These are phyloP conservation scores for Apamea epomidion DNA, from an alignment of 2,888 invertebrate species.

Conservation along the genomic window DNA sequence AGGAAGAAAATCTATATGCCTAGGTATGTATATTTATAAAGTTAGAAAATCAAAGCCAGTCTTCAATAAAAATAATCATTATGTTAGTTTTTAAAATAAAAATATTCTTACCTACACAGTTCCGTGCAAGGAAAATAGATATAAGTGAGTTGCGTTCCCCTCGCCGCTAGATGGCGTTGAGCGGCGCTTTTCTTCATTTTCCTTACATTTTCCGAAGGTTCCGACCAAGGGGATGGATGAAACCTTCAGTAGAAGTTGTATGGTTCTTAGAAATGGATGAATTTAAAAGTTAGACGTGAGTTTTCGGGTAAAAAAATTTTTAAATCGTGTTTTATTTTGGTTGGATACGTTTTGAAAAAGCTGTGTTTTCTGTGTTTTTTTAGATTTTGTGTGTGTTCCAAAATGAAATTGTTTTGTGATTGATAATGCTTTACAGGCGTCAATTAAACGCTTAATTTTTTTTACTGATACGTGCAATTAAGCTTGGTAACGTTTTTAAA, in stretches of 20 bases:
- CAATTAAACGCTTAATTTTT: neutral
- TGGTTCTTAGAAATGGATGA: conserved; percentile 19
- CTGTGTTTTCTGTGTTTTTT: neutral
- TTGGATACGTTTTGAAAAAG: neutral
- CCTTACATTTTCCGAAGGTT: conserved; percentile 73
- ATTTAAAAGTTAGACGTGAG: neutral
- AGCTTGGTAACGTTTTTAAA: neutral
- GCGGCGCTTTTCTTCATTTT: conserved; percentile 79
- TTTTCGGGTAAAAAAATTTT: neutral
- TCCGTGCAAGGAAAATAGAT: conserved; percentile 29
- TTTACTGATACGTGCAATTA: neutral
- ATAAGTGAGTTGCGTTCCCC: conserved; percentile 72
- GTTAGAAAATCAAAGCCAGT: neutral
- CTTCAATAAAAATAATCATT: neutral
- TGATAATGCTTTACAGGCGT: neutral
- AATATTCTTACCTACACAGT: neutral
- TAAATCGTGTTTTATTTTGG: neutral
- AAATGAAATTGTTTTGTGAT: neutral
- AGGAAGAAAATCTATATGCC: neutral
- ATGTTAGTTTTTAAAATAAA: neutral
- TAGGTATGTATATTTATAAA: neutral
- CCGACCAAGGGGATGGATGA: neutral
- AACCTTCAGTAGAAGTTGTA: conserved; percentile 6
- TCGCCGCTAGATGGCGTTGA: conserved; percentile 85
- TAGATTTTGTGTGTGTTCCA: neutral